Evolutionary conservation across 2,113 vertebrate genomes (phyloP).

Genomic region (Ardeotis arabs): DNA sequence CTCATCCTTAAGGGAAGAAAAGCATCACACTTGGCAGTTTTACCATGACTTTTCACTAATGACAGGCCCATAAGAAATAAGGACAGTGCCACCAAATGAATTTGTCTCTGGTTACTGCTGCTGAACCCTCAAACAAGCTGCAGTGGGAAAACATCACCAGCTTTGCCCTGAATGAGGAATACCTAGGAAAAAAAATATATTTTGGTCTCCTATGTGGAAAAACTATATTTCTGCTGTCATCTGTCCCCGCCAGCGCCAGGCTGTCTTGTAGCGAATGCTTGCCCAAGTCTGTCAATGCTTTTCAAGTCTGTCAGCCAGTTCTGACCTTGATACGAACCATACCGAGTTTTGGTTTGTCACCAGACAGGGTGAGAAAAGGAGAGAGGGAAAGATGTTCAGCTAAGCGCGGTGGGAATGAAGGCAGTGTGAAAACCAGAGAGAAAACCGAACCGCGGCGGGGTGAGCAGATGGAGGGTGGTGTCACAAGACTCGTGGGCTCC

Average conservation of each 20-base stretch:
- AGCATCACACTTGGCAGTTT: background rate
- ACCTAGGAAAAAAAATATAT: background rate
- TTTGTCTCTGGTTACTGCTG: background rate
- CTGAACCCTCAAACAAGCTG: background rate
- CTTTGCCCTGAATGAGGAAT: background rate
- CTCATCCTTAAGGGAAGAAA: background rate
- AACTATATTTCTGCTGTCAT: background rate
- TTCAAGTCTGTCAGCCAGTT: background rate
- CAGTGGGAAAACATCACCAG: background rate
- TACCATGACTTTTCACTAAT: background rate
- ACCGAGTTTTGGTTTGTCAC: background rate
- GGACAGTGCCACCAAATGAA: background rate
- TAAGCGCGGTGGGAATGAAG: background rate
- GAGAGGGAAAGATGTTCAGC: background rate
- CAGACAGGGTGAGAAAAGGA: conserved; percentile 1
- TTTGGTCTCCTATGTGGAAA: background rate
- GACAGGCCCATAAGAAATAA: background rate
- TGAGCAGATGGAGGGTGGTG: background rate
- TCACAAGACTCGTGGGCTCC: background rate
- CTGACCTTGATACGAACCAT: background rate
- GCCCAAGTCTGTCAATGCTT: background rate
- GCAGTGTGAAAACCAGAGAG: background rate
- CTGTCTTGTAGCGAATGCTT: background rate
- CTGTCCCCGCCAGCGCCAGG: background rate
- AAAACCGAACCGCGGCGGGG: fast-evolving